Evolutionary conservation across 2,888 invertebrate genomes (phyloP).

Genomic region (Pterobdella sp.): DNA sequence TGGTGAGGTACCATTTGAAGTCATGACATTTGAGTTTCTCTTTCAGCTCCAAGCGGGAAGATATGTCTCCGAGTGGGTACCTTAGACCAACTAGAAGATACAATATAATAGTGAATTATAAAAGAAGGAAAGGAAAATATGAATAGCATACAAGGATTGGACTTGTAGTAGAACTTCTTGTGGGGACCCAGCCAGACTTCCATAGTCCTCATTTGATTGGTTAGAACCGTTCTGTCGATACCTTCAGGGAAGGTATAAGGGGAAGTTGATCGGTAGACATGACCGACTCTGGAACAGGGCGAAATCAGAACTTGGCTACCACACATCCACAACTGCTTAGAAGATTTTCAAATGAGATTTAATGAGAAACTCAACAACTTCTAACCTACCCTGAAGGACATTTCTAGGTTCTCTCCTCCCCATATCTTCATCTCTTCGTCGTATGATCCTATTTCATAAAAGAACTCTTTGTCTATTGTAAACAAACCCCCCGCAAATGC

Average conservation of each 20-base stretch:
- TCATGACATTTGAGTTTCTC: conserved; percentile 23
- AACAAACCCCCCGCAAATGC: conserved; percentile 38
- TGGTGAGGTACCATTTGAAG: conserved; percentile 26
- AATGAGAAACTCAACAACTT: no score
- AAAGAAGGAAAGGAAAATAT: no score
- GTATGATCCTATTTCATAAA: conserved; percentile 93
- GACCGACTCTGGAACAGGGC: conserved; percentile 51
- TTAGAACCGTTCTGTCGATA: conserved; percentile 68
- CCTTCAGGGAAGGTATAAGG: conserved; percentile 99
- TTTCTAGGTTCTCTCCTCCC: conserved; percentile 92
- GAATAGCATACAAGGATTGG: conserved; percentile 51
- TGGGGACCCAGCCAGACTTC: conserved; percentile 99
- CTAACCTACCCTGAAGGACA: conserved; percentile 79
- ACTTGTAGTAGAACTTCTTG: conserved; percentile 60
- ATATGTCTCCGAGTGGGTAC: conserved; percentile 19
- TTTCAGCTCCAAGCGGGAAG: conserved; percentile 15
- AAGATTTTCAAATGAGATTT: conserved; percentile 2
- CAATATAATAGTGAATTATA: no score
- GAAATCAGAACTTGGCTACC: conserved; percentile 50
- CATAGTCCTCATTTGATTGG: conserved; percentile 95
- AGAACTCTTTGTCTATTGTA: conserved; percentile 72
- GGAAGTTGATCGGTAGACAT: conserved; percentile 57
- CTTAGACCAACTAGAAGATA: not conserved
- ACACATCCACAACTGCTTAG: conserved; percentile 50
- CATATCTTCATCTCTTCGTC: conserved; percentile 99